Evolutionary conservation across 2,888 invertebrate genomes (phyloP), one percentile per base, ranked within the genome.

Genomic region (Caenorhabditis imperialis): DNA sequence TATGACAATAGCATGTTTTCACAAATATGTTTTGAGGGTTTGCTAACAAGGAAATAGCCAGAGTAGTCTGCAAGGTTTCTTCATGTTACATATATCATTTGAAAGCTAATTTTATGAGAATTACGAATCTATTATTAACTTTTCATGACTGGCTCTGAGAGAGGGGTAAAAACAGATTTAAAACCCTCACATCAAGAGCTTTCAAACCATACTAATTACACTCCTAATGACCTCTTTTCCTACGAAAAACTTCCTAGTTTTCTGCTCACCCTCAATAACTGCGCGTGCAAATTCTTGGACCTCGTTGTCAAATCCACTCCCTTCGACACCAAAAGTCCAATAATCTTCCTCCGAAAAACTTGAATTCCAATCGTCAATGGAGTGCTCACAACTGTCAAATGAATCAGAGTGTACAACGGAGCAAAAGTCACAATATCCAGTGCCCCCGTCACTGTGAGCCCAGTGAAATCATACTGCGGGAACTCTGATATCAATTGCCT

Each of bases 361-460:
- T 47, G 27, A 8, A 67, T 67, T 14, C 51, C 42, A 14, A 55
- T 23, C 1, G 30, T 38, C 10, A 67, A 16, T 10, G 67, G 67
- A 25, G 67, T 67, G 22, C 30, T 51, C 23, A 37, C n/a, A 10
- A 67, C 30, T 7, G 57, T 58, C 57, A 67, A 57, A 38, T 67
- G 67, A 10, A 57, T 20, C 10, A 67, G 42, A 14, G 57, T 30
- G 23, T 50, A 57, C 35, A 67, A 27, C 1, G 63, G 35, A 3
- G 63, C 27, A 18, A 63, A 55, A 3, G 22, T n/a, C 0, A 35
- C 14, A 3, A 22, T 38, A n/a, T 63, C 48, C 0, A 23, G 40
- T 1, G 63, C 30, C 7, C 63, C 63, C 22, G 45, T 55, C 12
- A 63, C 10, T 0, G 55, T 30, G 3, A 40, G 22, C 3, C 63